Evolutionary conservation across 2,888 invertebrate genomes (phyloP).

Genomic region (Xylota segnis): DNA sequence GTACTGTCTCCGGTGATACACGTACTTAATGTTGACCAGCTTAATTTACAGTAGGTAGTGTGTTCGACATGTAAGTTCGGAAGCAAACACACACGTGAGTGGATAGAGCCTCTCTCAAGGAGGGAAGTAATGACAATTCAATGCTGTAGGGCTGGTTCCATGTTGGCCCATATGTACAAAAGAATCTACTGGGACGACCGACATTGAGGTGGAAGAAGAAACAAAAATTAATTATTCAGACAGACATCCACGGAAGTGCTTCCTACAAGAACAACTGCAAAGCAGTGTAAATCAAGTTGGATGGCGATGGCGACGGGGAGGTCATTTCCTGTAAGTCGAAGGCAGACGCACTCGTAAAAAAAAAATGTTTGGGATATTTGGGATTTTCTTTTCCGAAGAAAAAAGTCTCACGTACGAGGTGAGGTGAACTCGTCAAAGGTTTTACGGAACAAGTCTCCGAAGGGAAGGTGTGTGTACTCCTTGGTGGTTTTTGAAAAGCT

Average conservation of each 20-base stretch:
- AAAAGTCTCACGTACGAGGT: constrained; percentile 33
- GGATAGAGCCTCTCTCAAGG: not conserved
- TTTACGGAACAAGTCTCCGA: not conserved
- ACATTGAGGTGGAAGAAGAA: not conserved
- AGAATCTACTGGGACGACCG: not conserved
- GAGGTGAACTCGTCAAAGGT: not conserved
- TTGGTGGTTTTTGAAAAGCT: no score
- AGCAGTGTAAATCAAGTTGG: constrained; percentile 25
- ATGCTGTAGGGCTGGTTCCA: constrained; percentile 71
- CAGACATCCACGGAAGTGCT: constrained; percentile 48
- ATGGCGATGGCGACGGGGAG: constrained; percentile 20
- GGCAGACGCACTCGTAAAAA: constrained; percentile 29
- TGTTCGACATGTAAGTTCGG: constrained; percentile 24
- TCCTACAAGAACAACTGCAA: constrained; percentile 31
- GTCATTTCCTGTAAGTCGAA: constrained; percentile 52
- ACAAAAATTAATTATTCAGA: constrained; percentile 39
- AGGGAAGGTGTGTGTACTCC: not conserved
- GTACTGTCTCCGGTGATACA: constrained; percentile 38
- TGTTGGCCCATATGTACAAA: constrained; percentile 27
- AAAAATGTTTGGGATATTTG: constrained; percentile 1
- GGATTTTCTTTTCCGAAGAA: not conserved
- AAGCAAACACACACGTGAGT: constrained; percentile 12
- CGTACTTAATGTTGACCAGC: constrained; percentile 24
- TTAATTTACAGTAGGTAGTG: constrained; percentile 26
- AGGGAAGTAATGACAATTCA: constrained; percentile 51